Percentiles rank a stretch among this genome's conserved stretches.
phyloP scores from a whole-genome alignment of 1,140 invertebrate genomes.

The Musca vetustissima region DNA sequence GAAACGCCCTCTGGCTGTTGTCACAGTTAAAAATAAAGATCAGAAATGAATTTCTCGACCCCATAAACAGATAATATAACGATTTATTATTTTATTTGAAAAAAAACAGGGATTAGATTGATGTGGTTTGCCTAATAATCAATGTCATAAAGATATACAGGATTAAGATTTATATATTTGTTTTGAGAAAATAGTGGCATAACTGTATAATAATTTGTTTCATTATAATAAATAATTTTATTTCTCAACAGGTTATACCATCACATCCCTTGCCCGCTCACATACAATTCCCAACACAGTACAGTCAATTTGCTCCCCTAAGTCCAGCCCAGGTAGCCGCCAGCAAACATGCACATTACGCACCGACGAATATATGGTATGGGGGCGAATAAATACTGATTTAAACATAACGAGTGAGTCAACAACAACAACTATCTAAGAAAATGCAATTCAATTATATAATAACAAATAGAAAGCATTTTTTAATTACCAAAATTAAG shows the following conservation, averaged over 20 bases:
- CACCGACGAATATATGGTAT: slow-evolving; percentile 73
- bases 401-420: slow-evolving; percentile 51
- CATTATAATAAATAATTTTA: neutral
- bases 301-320: slow-evolving; percentile 66
- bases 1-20: no score
- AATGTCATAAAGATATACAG: no score
- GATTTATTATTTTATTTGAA: no score
- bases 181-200: no score
- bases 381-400: slow-evolving; percentile 61
- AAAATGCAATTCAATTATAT: slow-evolving; percentile 1
- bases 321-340: slow-evolving; percentile 68
- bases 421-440: slow-evolving; percentile 32
- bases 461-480: neutral
- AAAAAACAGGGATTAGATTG: no score
- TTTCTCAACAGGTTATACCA: slow-evolving; percentile 54
- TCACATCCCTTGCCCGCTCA: slow-evolving; percentile 82
- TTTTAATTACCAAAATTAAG: neutral
- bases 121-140: no score
- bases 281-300: slow-evolving; percentile 72
- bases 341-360: slow-evolving; percentile 69
- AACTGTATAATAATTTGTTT: neutral
- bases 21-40: no score
- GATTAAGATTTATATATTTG: no score
- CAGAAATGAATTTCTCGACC: no score
- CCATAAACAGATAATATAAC: no score